Evolutionary conservation across 2,113 vertebrate genomes (phyloP), one percentile per base, ranked within the genome.

Genomic region (Bombycilla garrulus): DNA sequence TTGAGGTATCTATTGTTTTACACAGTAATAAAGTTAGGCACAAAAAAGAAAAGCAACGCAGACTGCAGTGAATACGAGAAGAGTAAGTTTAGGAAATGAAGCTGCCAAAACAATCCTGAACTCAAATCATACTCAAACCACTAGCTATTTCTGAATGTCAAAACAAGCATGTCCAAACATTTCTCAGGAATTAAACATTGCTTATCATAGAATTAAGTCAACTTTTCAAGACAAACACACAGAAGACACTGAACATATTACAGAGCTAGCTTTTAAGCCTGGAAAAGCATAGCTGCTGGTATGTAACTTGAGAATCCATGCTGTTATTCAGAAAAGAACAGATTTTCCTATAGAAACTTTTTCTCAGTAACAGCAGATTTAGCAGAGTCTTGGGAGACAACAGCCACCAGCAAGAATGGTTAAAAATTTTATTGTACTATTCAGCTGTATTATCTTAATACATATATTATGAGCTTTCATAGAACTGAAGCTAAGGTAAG

Each of bases 31-130:
- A 84, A 84, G 83, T 74, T 56, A 95, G 71, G 62, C 87, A 91
- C 85, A 90, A 89, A 91, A 92, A 86, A 90, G 66, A 65, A 94
- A 87, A 91, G 80, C 70, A 94, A 48, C 7, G 81, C 88, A 91
- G 91, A 87, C 88, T 86, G 54, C 69, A 81, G 90, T 1, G 0
- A 91, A 40, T 42, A 77, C 3, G 23, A 60, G 72, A 90, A 92
- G 58, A 86, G 29, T 8, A 57, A 87, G 65, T 61, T 81, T 58
- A 94, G 70, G 85, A 97, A 95, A 94, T 23, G 60, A 69, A 73
- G 83, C 57, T 92, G 93, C 73, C 90, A 92, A 91, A 95, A 81
- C 48, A 90, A 88, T 45, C 74, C 48, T 47, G 45, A 92, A 71
- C 40, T 92, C 64, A 69, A 90, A 45, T 33, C 42, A 38, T 62